Evolutionary conservation across 2,888 invertebrate species (phyloP), one percentile per base, ranked within the genome.

Genomic region (Xiphydria camelus): DNA sequence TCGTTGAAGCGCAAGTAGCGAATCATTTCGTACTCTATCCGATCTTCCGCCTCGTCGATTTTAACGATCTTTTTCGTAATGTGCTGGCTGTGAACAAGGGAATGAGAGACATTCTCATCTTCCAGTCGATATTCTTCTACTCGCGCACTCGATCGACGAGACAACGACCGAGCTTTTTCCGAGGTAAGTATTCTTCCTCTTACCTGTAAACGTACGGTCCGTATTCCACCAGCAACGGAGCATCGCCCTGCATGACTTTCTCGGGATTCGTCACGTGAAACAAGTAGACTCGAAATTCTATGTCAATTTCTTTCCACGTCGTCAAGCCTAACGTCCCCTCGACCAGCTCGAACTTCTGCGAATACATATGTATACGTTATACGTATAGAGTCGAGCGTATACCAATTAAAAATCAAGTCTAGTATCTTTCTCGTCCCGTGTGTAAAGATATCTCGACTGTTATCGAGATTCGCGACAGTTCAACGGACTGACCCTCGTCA

Each of bases 171-270:
- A n/a, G n/a, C n/a, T n/a, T n/a, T n/a, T 29, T 2, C 5, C 7
- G 29, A 14, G 29, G 14, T 10, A 29, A 29, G 7, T 10, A 29
- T 29, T n/a, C n/a, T n/a, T n/a, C n/a, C n/a, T n/a, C 80, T 77
- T 76, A 85, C 85, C 81, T 78, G 54, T 85, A 86, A 39, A 83
- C 79, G 58, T 79, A 85, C 9, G 86, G 86, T 15, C 86, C 86
- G 4, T 80, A 67, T 70, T 86, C 83, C n/a, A 70, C 57, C 1
- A 86, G 58, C 10, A 71, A 71, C 0, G 86, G 85, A 19, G 77
- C 79, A 18, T 62, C 76, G 1, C 85, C 85, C 0, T 59, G 55
- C 56, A 63, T 54, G 2, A 85, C 76, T 1, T 79, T 82, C 0
- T 80, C 79, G 0, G 79, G 74, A 63, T 86, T 86, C 9, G 80